Base-by-base conservation (phyloP, 2,888 invertebrate genomes). In the Linnaemya vulpina region DNA sequence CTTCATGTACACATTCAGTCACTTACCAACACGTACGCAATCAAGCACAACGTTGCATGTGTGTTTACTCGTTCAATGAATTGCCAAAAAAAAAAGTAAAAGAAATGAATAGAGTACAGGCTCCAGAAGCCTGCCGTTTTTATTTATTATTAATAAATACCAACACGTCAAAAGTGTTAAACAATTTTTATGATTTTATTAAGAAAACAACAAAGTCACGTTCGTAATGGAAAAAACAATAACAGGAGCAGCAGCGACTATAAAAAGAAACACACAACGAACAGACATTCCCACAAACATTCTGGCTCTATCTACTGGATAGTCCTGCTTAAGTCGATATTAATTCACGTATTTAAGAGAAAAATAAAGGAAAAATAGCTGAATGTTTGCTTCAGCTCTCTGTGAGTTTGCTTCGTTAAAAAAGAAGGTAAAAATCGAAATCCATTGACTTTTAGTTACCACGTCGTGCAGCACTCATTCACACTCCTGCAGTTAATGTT, bases 171-270 rank as follows among this genome's bases (percentile, higher is more conserved):
- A 83, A 87, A 87, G 87, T 87, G 87, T 86, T 87, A 87, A 87
- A 86, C 85, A 87, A 85, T 85, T 89, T 88, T 89, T 88, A 88
- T 88, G 88, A 88, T 88, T 86, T 86, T 88, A 88, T 89, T 89
- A 89, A 88, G 88, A 88, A 88, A 88, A 88, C 87, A 88, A 87
- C 88, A 88, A 84, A 88, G 88, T 89, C 89, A 89, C 89, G 89
- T 88, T 87, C 84, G 71, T 77, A 86, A 83, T 83, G 81, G 13
- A 22, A 63, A 63, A 62, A 70, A 53, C 35, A 60, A 38, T 51
- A 81, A 68, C 20, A 73, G 25, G 68, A 22, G 17, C n/a, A 73
- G 20, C 35, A 73, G 9, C 9, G 15, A 58, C 55, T 70, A 46
- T 55, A 55, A 43, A 25, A 49, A 63, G 58, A 17, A 49, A 40